These are phyloP conservation scores for Phymorhynchus buccinoides DNA, from an alignment of 1,140 invertebrate species.

Conservation along the genomic window DNA sequence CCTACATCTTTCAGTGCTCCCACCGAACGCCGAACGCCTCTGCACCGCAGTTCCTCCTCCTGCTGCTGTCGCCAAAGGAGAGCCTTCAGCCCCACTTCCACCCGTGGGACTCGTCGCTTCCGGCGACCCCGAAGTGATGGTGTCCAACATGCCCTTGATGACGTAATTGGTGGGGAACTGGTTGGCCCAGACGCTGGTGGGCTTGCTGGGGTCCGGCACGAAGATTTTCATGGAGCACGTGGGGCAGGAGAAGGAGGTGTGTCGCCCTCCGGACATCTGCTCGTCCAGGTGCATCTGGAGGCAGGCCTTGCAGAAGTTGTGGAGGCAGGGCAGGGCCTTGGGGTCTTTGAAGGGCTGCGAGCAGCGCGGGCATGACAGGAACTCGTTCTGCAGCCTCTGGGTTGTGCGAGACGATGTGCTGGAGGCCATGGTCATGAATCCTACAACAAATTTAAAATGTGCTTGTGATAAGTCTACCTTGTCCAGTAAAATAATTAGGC, in stretches of 20 bases:
- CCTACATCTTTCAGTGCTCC: not conserved
- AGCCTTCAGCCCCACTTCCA: not conserved
- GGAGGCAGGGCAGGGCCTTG: constrained; percentile 42
- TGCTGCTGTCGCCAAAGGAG: not conserved
- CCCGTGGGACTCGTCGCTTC: not conserved
- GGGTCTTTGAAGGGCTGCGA: constrained; percentile 37
- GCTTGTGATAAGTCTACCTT: not conserved
- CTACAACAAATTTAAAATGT: not conserved
- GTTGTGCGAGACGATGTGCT: not conserved
- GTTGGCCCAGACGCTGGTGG: constrained; percentile 30
- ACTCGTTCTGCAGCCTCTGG: constrained; percentile 29
- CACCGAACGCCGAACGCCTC: not conserved
- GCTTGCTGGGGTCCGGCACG: constrained; percentile 37
- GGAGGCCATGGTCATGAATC: not conserved
- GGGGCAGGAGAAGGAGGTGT: constrained; percentile 38
- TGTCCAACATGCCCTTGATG: constrained; percentile 34
- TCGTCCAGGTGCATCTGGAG: constrained; percentile 32
- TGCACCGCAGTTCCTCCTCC: not conserved
- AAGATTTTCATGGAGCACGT: constrained; percentile 33
- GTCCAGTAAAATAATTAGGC: not conserved
- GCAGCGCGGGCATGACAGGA: constrained; percentile 39
- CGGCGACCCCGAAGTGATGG: constrained; percentile 27
- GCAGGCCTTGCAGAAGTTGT: constrained; percentile 41
- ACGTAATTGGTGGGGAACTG: constrained; percentile 41
- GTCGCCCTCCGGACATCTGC: constrained; percentile 25